Conservation (phyloP, 2,113 vertebrate species). For the Boleophthalmus pectinirostris region DNA sequence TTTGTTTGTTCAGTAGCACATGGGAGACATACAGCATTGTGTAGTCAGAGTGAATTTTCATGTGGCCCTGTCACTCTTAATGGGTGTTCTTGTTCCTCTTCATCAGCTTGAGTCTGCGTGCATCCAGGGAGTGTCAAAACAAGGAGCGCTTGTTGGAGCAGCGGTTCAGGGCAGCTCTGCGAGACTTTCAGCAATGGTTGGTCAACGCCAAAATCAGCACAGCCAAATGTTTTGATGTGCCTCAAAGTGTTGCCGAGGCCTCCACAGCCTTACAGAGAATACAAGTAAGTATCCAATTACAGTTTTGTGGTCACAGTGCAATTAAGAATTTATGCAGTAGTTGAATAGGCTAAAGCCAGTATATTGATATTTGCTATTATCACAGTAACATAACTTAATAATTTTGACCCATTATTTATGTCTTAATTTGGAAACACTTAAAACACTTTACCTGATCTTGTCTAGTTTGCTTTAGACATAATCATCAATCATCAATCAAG, state of each 20-base stretch:
- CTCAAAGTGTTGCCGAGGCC: slow-evolving; percentile 86
- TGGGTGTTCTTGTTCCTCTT: slow-evolving; percentile 15
- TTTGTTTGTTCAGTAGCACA: slow-evolving; percentile 24
- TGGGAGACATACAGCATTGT: slow-evolving; percentile 15
- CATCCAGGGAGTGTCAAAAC: slow-evolving; percentile 91
- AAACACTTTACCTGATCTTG: background rate
- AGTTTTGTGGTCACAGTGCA: background rate
- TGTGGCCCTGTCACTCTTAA: slow-evolving; percentile 11
- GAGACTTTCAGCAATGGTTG: slow-evolving; percentile 97
- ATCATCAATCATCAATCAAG: background rate
- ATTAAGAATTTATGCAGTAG: background rate
- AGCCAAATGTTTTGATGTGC: slow-evolving; percentile 93
- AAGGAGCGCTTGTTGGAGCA: slow-evolving; percentile 95
- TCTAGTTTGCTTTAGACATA: background rate
- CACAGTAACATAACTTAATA: no score
- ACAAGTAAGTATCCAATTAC: slow-evolving; percentile 79
- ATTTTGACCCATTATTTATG: background rate
- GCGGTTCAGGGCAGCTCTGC: slow-evolving; percentile 85
- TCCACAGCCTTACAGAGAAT: slow-evolving; percentile 87
- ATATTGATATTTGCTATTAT: background rate
- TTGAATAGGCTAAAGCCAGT: background rate
- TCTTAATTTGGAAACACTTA: no score
- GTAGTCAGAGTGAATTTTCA: background rate
- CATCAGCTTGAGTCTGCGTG: slow-evolving; percentile 89
- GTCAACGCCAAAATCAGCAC: slow-evolving; percentile 92